Evolutionary conservation across 2,888 invertebrate genomes (phyloP).

Genomic region (Hydrotaea diabolus): DNA sequence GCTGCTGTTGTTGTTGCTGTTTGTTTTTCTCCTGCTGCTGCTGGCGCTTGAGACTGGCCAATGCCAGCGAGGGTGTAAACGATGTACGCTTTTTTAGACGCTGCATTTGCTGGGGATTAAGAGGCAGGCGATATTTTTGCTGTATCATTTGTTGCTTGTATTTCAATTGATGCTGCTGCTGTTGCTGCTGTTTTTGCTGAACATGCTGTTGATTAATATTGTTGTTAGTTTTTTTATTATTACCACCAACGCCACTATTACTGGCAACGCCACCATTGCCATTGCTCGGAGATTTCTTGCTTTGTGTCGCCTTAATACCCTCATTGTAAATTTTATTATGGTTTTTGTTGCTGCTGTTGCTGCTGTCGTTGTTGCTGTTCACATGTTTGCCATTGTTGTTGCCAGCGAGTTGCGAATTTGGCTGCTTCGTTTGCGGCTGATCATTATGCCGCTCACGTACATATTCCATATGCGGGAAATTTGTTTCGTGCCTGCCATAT

Average conservation of each 20-base stretch:
- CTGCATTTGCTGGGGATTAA: slow-evolving; percentile 76
- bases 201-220: slow-evolving; percentile 68
- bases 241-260: slow-evolving; percentile 66
- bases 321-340: slow-evolving; percentile 63
- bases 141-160: slow-evolving; percentile 68
- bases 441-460: slow-evolving; percentile 79
- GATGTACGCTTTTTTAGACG: slow-evolving; percentile 78
- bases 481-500: slow-evolving; percentile 80
- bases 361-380: slow-evolving; percentile 44
- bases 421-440: slow-evolving; percentile 45
- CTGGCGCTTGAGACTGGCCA: slow-evolving; percentile 76
- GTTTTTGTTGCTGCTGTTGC: slow-evolving; percentile 51
- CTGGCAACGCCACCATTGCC: slow-evolving; percentile 53
- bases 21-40: slow-evolving; percentile 72
- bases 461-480: slow-evolving; percentile 81
- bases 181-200: slow-evolving; percentile 62
- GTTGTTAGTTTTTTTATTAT: slow-evolving; percentile 71
- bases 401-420: background rate
- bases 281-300: slow-evolving; percentile 69
- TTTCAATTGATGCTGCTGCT: slow-evolving; percentile 42
- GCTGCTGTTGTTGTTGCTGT: slow-evolving; percentile 65
- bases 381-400: slow-evolving; percentile 46
- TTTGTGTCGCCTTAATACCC: slow-evolving; percentile 63
- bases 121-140: slow-evolving; percentile 56
- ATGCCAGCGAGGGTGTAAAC: slow-evolving; percentile 79